Evolutionary conservation across 53 echinoderm and acorn worm species (phyloP), one percentile per base, ranked within the genome.

Genomic region (Antedon mediterranea): DNA sequence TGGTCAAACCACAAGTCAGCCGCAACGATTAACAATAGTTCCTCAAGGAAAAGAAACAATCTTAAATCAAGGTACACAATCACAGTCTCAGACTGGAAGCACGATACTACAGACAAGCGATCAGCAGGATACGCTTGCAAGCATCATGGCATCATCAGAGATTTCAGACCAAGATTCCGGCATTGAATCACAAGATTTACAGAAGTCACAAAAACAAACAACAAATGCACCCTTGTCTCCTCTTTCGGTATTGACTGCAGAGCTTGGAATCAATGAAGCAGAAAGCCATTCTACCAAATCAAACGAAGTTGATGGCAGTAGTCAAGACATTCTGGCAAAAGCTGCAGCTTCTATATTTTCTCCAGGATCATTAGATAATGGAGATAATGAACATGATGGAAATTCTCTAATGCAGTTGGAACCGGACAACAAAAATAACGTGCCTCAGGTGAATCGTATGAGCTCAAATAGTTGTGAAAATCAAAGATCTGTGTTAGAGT

Each of bases 301-400:
- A 31, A 79, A 84, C 71, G 78, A 77, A 44, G 33, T 43, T 57
- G 74, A 79, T 31, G 74, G 78, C 76, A 42, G 84, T 43, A 82
- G 87, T 30, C 88, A 94, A 37, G 97, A 97, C 78, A 97, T 97
- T 57, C 79, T 97, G 28, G 97, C 97, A 30, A 89, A 92, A 78
- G 97, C 97, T n/a, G 90, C 97, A 18, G 97, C 92, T 75, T 89
- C 89, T 72, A 95, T 95, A 74, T 95, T 95, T 77, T 82, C 88
- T 6, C 79, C 82, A 0, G 30, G 74, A 81, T 31, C 72, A 75
- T 43, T 86, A 91, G 43, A 86, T 78, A 14, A 83, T 85, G 5
- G 83, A 86, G 26, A 82, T 82, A 44, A 74, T 34, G 28, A 76
- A 76, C 74, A 31, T 2, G 74, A 73, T 73, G 74, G 74, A 28